phyloP scores from a whole-genome alignment of 1,140 invertebrate species.

The Liolophura sinensis region DNA sequence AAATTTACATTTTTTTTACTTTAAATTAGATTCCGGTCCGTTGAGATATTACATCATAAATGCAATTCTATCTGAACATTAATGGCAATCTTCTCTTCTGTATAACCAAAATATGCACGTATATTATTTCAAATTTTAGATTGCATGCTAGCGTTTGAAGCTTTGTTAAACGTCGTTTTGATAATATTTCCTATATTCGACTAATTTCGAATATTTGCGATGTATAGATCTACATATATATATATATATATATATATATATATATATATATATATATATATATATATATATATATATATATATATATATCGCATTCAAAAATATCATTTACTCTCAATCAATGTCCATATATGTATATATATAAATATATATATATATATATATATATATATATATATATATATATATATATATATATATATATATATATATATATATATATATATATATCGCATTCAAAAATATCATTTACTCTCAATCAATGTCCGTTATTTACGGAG shows the following conservation, averaged over 20 bases:
- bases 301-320: conserved; percentile 4
- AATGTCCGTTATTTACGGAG: too few relatives aligned
- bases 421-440: conserved; percentile 13
- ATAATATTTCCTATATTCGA: too few relatives aligned
- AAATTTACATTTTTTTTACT: too few relatives aligned
- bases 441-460: conserved; percentile 1
- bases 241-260: conserved; percentile 12
- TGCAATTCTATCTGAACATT: too few relatives aligned
- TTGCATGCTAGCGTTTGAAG: too few relatives aligned
- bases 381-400: conserved; percentile 7
- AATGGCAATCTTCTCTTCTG: too few relatives aligned
- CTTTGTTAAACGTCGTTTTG: too few relatives aligned
- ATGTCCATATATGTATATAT: conserved; percentile 8
- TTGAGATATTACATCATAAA: too few relatives aligned
- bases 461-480: background rate
- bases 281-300: conserved; percentile 13
- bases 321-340: conserved; percentile 1
- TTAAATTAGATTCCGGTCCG: too few relatives aligned
- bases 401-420: conserved; percentile 8
- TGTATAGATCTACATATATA: conserved; percentile 2
- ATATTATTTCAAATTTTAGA: too few relatives aligned
- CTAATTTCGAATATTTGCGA: background rate
- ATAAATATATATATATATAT: conserved; percentile 9
- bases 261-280: conserved; percentile 14
- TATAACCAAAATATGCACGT: too few relatives aligned